Base-by-base conservation (phyloP, 2,113 vertebrate genomes). In the Gymnorhina tibicen region DNA sequence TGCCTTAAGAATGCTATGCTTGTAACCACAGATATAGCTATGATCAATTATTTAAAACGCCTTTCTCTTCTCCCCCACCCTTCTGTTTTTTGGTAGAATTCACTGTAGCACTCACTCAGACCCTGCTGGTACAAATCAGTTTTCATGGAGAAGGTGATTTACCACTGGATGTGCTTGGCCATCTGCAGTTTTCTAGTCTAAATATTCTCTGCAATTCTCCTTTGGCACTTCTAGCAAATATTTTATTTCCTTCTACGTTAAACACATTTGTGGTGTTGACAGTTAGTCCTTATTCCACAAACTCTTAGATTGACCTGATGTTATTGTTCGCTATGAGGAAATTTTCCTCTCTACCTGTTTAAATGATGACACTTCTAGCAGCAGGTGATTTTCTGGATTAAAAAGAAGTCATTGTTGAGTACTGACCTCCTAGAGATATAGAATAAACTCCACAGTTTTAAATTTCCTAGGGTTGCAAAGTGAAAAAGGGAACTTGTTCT, bases 61-160 rank as follows among this genome's bases (percentile, higher is more conserved):
- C 13, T 63, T 91, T 83, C 46, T 84, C 39, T 63, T 81, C 41
- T 66, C 32, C 24, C 35, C 27, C n/a, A 44, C 22, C 10, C 10
- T 59, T 26, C n/a, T 23, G 17, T 1, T 63, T 55, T 87, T 85
- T 64, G 76, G 82, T 83, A n/a, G 44, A 82, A 94, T 94, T 96
- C 90, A 90, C 50, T 70, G 33, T 80, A 92, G 41, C 77, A 73
- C 56, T 96, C 53, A 55, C 49, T 94, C 89, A 20, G 49, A 77
- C n/a, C 88, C 96, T 95, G 95, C 93, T 97, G 97, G 83, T 80
- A 95, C 79, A 96, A 89, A 42, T 96, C 94, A 85, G 79, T 96
- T 96, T 96, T 96, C 96, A 94, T 16, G 30, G 83, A 85, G 87
- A 85, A 93, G 76, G 72, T 76, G 77, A 63, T 95, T 94, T 94